Conservation (phyloP, 2,797 vertebrate genomes). For the Pangasius mekongensis region DNA sequence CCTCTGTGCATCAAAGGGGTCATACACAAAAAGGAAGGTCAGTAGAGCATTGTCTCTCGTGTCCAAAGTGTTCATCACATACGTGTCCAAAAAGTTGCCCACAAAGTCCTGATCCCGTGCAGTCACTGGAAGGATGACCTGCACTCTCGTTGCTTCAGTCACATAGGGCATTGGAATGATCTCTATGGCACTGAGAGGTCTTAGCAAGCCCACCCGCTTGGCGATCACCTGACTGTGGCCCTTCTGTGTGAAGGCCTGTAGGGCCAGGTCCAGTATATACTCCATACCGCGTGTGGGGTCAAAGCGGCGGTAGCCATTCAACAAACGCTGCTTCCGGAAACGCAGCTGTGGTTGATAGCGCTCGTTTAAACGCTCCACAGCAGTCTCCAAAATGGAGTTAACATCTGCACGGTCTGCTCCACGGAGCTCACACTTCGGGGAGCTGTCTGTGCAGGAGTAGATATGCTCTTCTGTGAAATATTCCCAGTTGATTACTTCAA, state of each 20-base stretch:
- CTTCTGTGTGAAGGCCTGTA: conserved; percentile 91
- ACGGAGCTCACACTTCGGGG: conserved; percentile 91
- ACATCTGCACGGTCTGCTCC: conserved; percentile 87
- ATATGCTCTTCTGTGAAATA: conserved; percentile 96
- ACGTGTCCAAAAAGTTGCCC: conserved; percentile 89
- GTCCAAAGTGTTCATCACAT: conserved; percentile 89
- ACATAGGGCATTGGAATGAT: conserved; percentile 98
- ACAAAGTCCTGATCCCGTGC: conserved; percentile 83
- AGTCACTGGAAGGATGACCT: conserved; percentile 89
- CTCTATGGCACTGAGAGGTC: conserved; percentile 90
- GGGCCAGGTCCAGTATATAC: conserved; percentile 88
- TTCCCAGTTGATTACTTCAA: conserved; percentile 97
- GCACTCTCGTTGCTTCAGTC: conserved; percentile 92
- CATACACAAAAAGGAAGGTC: conserved; percentile 91
- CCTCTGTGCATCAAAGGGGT: conserved; percentile 86
- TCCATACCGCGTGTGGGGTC: conserved; percentile 97
- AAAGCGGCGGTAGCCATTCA: conserved; percentile 94
- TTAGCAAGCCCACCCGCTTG: conserved; percentile 88
- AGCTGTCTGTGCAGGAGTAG: conserved; percentile 86
- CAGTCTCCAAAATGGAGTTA: conserved; percentile 83
- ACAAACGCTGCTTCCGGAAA: conserved; percentile 87
- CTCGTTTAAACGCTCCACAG: conserved; percentile 86
- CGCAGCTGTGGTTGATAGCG: conserved; percentile 90
- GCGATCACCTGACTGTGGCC: conserved; percentile 87
- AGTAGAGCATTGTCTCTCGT: conserved; percentile 89